Conservation (phyloP, 2,888 invertebrate species). For the Ennomos quercinarius region DNA sequence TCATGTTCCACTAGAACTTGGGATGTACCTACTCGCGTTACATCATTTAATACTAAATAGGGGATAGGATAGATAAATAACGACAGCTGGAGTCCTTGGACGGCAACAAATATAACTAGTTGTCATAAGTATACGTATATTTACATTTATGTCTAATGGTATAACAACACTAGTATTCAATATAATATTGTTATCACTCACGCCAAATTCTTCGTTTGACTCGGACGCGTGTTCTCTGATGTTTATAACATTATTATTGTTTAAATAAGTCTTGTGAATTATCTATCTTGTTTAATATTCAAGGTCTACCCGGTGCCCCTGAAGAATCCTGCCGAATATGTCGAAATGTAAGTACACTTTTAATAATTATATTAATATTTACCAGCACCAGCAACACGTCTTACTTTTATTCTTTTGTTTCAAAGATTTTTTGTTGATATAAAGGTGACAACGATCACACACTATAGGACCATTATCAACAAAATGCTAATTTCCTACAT, state of each 20-base stretch:
- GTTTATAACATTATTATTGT: constrained; percentile 1
- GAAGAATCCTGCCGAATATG: constrained; percentile 29
- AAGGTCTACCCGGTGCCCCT: constrained; percentile 37
- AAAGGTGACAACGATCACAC: too few species aligned
- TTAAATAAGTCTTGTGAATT: background rate
- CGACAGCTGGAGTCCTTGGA: constrained; percentile 8
- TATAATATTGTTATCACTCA: constrained; percentile 32
- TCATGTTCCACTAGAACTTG: too few species aligned
- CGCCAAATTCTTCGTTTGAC: constrained; percentile 28
- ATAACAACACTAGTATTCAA: constrained; percentile 12
- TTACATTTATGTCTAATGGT: constrained; percentile 13
- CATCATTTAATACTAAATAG: background rate
- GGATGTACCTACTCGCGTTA: background rate
- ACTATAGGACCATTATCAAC: too few species aligned
- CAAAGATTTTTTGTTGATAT: too few species aligned
- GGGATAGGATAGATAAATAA: constrained; percentile 4
- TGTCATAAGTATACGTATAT: background rate
- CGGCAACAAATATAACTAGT: background rate
- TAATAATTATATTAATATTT: too few species aligned
- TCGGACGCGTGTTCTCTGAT: constrained; percentile 29
- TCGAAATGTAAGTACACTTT: constrained; percentile 41
- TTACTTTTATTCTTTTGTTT: too few species aligned
- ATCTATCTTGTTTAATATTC: constrained; percentile 16
- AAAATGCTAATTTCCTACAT: too few species aligned
- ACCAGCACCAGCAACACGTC: too few species aligned